Evolutionary conservation across 1,140 invertebrate species (phyloP).

Genomic region (Plodia interpunctella): DNA sequence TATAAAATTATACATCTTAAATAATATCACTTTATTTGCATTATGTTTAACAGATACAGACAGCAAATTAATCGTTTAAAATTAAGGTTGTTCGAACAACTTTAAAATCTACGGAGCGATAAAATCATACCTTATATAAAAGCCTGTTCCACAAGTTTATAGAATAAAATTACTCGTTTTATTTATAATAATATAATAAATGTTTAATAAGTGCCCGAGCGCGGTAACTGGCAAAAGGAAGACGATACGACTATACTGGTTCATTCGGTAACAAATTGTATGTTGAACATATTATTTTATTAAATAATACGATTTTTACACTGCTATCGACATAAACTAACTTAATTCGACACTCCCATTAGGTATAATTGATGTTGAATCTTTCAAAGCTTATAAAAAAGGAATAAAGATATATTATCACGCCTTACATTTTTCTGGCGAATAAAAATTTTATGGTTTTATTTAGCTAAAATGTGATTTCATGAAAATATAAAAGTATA

Average conservation of each 20-base stretch:
- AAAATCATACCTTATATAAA: slow-evolving; percentile 2
- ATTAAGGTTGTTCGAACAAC: background rate
- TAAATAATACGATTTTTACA: slow-evolving; percentile 3
- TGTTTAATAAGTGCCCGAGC: slow-evolving; percentile 31
- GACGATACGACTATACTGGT: slow-evolving; percentile 34
- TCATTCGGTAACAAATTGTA: slow-evolving; percentile 40
- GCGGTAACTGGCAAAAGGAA: slow-evolving; percentile 53
- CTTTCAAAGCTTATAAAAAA: no score
- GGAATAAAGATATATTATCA: no score
- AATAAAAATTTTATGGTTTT: background rate
- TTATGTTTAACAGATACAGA: slow-evolving; percentile 19
- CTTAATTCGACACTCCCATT: background rate
- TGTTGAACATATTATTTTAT: slow-evolving; percentile 23
- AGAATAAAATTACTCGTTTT: slow-evolving; percentile 12
- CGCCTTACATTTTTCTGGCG: no score
- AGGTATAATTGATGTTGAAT: no score
- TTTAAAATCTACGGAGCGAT: background rate
- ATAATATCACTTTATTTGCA: slow-evolving; percentile 42
- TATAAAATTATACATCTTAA: slow-evolving; percentile 24
- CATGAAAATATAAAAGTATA: no score
- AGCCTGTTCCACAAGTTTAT: slow-evolving; percentile 13
- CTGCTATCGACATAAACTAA: background rate
- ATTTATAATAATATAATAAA: slow-evolving; percentile 21
- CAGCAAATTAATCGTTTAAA: slow-evolving; percentile 21
- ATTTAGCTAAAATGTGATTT: no score